Evolutionary conservation across 2,113 vertebrate species (phyloP), one percentile per base, ranked within the genome.

Genomic region (Pteropus alecto): DNA sequence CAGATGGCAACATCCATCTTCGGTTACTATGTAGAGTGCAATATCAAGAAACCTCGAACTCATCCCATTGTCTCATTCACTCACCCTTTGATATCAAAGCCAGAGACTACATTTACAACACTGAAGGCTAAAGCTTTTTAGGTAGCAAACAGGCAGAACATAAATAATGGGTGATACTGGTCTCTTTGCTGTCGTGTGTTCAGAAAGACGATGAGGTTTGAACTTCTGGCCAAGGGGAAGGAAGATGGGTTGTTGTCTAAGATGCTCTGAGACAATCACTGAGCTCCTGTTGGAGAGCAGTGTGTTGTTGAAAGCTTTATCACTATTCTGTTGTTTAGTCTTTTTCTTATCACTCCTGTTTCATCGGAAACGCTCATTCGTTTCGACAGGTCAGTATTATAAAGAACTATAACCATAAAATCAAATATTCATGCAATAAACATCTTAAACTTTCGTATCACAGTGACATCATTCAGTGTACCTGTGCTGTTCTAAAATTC

Each of bases 401-500:
- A 84, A 94, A 71, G 41, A 83, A 70, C 58, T 77, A 15, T 67
- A 83, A 85, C 92, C 82, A 41, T 63, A 84, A 71, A 56, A 67
- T n/a, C 6, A 85, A 82, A 90, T 85, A 82, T 18, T 67, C 19
- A 46, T 74, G 7, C 35, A 91, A 4, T 35, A 38, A 85, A 22
- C 65, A 73, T 73, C 76, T 95, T 85, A 70, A 78, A 63, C 54
- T 78, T 89, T 86, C 43, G 35, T 78, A 63, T 28, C 63, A 28
- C 41, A 58, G 12, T 60, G 79, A 71, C 3, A n/a, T 38, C 65
- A 56, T 26, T 81, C 60, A 5, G 28, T 56, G 4, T 61, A 56
- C n/a, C 30, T 67, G 3, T 16, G 3, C 61, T 77, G 2, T 54
- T 92, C 51, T 90, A 51, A 84, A 68, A 67, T 48, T 63, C 26